Conservation (phyloP, 2,797 vertebrate species). For the Tinamus major region DNA sequence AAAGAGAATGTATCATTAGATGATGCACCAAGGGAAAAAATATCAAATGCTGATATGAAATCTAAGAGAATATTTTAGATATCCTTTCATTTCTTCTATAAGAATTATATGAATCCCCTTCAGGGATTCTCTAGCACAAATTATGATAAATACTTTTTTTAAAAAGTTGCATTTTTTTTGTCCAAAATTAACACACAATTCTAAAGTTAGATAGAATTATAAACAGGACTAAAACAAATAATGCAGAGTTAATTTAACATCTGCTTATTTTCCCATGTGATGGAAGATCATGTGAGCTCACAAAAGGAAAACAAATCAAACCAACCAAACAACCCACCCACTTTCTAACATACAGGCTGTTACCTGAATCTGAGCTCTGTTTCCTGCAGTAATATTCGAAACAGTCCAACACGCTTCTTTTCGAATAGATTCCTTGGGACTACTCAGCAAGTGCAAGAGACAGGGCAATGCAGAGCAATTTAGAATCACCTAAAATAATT, state of each 20-base stretch:
- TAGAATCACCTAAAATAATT: slow-evolving; percentile 89
- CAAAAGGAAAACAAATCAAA: neutral
- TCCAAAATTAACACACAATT: neutral
- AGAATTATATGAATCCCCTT: neutral
- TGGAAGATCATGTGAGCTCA: neutral
- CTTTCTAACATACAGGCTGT: neutral
- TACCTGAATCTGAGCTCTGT: slow-evolving; percentile 96
- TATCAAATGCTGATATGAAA: neutral
- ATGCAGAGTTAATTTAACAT: neutral
- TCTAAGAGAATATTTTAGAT: neutral
- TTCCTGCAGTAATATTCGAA: slow-evolving; percentile 97
- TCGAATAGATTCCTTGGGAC: slow-evolving; percentile 94
- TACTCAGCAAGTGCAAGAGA: slow-evolving; percentile 93
- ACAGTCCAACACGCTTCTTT: slow-evolving; percentile 98
- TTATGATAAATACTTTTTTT: neutral
- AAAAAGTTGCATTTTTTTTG: neutral
- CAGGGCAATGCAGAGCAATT: slow-evolving; percentile 96
- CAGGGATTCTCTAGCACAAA: neutral
- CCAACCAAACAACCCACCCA: neutral
- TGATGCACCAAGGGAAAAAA: neutral
- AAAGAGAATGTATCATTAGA: neutral
- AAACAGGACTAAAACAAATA: neutral
- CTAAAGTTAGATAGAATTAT: neutral
- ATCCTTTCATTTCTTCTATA: neutral
- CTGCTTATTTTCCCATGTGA: neutral